Evolutionary conservation across 2,113 vertebrate genomes (phyloP).

Genomic region (Echinops telfairi): DNA sequence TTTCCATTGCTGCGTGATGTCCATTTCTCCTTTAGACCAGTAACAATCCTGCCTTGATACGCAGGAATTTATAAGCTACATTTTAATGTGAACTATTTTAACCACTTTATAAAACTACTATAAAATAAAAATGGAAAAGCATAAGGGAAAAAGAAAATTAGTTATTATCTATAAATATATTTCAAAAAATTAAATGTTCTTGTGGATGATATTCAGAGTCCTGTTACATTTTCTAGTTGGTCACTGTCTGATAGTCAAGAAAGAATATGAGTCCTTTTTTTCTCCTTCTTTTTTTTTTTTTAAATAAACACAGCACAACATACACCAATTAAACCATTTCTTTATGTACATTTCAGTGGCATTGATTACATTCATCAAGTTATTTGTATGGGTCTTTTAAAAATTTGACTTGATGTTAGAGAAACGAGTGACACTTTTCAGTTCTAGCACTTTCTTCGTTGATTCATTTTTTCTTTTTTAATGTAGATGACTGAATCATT

Average conservation of each 20-base stretch:
- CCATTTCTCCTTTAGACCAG: not conserved
- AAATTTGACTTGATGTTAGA: not conserved
- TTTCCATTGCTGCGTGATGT: conserved; percentile 43
- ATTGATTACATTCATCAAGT: not conserved
- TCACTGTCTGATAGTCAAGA: conserved; percentile 11
- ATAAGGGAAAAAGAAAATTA: not conserved
- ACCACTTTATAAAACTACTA: conserved; percentile 26
- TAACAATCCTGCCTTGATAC: conserved; percentile 14
- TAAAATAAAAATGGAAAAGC: conserved; percentile 43
- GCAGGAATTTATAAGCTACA: conserved; percentile 28
- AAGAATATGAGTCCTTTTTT: not conserved
- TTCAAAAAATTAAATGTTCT: not conserved
- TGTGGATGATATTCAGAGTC: not conserved
- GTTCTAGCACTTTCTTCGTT: conserved; percentile 27
- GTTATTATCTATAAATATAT: conserved; percentile 34
- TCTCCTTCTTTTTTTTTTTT: not conserved
- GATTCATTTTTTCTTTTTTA: not conserved
- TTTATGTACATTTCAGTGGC: not conserved
- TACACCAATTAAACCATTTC: not conserved
- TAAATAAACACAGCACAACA: not conserved
- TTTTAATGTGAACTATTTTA: conserved; percentile 44
- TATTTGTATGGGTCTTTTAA: not conserved
- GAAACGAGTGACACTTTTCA: conserved; percentile 23
- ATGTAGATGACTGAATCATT: not conserved
- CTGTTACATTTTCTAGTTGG: not conserved